Evolutionary conservation across 2,113 vertebrate genomes (phyloP).

Genomic region (Melospiza melodia): DNA sequence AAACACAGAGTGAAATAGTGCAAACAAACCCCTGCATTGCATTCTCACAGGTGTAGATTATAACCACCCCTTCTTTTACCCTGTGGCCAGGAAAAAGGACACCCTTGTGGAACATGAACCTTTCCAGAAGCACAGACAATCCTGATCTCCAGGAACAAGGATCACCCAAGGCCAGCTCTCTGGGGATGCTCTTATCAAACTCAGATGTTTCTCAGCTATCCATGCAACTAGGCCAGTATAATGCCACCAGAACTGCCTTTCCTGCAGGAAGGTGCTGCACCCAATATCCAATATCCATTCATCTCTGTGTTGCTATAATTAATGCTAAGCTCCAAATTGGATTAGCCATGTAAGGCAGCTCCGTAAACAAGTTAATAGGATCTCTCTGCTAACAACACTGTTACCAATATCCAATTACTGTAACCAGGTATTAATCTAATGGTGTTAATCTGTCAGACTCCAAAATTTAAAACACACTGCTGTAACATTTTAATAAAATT

Average conservation of each 20-base stretch:
- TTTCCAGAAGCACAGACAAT: background rate
- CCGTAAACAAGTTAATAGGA: slow-evolving; percentile 63
- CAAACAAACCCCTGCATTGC: background rate
- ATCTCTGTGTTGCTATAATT: slow-evolving; percentile 22
- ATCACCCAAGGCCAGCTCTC: background rate
- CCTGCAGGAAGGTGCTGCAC: slow-evolving; percentile 28
- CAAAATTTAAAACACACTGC: slow-evolving; percentile 22
- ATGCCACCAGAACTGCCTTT: background rate
- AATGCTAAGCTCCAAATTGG: slow-evolving; percentile 62
- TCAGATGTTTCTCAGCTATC: background rate
- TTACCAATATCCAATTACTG: slow-evolving; percentile 69
- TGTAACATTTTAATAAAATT: slow-evolving; percentile 47
- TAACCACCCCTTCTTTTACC: background rate
- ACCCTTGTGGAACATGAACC: accelerated
- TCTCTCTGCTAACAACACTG: slow-evolving; percentile 47
- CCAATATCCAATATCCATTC: slow-evolving; percentile 40
- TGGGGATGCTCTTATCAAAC: background rate
- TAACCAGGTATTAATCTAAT: slow-evolving; percentile 71
- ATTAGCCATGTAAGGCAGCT: slow-evolving; percentile 68
- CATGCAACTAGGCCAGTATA: background rate
- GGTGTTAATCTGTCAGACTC: slow-evolving; percentile 54
- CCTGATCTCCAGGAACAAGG: background rate
- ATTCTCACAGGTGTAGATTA: background rate
- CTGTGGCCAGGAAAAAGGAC: background rate
- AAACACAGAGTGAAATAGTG: background rate